These are phyloP conservation scores for Drosophila bocqueti DNA, from an alignment of 1,140 invertebrate genomes.

Conservation along the genomic window DNA sequence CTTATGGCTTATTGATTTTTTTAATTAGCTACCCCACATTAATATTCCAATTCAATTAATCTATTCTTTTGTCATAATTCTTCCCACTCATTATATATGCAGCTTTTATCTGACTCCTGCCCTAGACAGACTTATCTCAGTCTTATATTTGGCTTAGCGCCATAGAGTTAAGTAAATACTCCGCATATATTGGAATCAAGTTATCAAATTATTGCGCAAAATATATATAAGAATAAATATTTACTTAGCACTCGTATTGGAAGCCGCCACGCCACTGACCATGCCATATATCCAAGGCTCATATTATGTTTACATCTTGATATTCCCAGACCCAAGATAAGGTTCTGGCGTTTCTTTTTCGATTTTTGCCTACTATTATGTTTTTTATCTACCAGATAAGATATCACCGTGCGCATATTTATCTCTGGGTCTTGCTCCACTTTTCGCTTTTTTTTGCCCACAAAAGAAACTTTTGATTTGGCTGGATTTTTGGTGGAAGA, in stretches of 20 bases:
- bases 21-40: neutral
- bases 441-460: slow-evolving; percentile 15
- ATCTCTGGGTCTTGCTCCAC: slow-evolving; percentile 44
- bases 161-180: slow-evolving; percentile 7
- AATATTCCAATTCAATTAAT: neutral
- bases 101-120: neutral
- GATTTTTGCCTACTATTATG: slow-evolving; percentile 41
- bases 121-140: slow-evolving; percentile 1
- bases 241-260: slow-evolving; percentile 20
- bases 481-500: slow-evolving; percentile 5
- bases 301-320: slow-evolving; percentile 49
- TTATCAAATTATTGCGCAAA: slow-evolving; percentile 35
- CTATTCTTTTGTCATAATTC: neutral
- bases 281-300: slow-evolving; percentile 33
- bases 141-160: neutral
- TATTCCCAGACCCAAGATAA: slow-evolving; percentile 38
- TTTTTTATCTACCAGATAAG: slow-evolving; percentile 69
- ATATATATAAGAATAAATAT: slow-evolving; percentile 22
- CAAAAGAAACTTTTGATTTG: slow-evolving; percentile 18
- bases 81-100: neutral
- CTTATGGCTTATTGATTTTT: slow-evolving; percentile 1
- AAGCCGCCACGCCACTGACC: slow-evolving; percentile 11
- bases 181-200: neutral
- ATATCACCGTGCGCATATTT: slow-evolving; percentile 32
- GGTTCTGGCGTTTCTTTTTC: slow-evolving; percentile 6